A percentile compares a stretch with the other conserved stretches of the same genome.
These are phyloP conservation scores for Danio jaintianensis DNA, from an alignment of 2,797 vertebrate species.

Conservation along the genomic window DNA sequence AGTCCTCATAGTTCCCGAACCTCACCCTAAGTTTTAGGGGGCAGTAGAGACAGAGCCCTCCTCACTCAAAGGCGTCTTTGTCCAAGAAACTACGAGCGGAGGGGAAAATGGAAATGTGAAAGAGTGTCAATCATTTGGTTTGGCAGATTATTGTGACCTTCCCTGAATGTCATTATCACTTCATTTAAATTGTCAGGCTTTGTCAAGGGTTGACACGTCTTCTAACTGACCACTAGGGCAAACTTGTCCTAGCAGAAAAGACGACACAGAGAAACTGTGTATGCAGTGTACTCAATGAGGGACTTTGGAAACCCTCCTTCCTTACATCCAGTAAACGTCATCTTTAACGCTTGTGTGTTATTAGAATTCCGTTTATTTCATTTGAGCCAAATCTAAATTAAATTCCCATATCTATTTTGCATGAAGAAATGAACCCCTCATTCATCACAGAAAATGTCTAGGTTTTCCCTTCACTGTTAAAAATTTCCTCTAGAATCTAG, in stretches of 20 bases:
- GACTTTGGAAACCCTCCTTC: conserved; percentile 8
- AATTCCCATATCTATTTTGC: too few species aligned
- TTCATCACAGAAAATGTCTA: too few species aligned
- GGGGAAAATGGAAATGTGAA: conserved; percentile 11
- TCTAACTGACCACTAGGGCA: background rate
- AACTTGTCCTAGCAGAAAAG: background rate
- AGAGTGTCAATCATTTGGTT: conserved; percentile 25
- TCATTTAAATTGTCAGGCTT: conserved; percentile 29
- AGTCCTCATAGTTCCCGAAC: conserved; percentile 55
- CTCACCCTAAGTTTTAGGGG: conserved; percentile 26
- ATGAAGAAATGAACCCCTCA: too few species aligned
- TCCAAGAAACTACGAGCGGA: background rate
- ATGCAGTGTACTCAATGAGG: too few species aligned
- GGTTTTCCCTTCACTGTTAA: too few species aligned
- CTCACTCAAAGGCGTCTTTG: conserved; percentile 55
- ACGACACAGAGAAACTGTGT: background rate
- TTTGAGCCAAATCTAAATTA: too few species aligned
- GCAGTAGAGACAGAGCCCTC: conserved; percentile 21
- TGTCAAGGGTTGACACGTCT: conserved; percentile 13
- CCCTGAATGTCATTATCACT: conserved; percentile 48
- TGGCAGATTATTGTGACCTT: conserved; percentile 48
- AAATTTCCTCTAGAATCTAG: too few species aligned
- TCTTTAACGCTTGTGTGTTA: background rate
- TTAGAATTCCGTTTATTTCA: too few species aligned
- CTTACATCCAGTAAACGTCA: background rate